These are phyloP conservation scores for Crossaster papposus DNA, from an alignment of 53 echinoderm and acorn worm genomes.

Conservation along the genomic window DNA sequence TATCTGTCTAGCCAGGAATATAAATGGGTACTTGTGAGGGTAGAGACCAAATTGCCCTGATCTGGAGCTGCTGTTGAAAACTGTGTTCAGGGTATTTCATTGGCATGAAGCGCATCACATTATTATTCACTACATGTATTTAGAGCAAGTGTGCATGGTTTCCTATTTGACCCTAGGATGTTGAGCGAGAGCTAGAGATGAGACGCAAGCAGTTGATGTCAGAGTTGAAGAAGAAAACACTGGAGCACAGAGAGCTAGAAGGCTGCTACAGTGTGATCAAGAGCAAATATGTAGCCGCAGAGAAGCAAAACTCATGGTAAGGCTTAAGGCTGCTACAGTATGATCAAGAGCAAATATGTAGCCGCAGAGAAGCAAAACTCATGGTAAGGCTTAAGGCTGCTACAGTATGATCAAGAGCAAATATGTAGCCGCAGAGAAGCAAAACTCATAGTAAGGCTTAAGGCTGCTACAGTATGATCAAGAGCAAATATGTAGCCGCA, in stretches of 20 bases:
- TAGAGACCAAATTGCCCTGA: too few relatives aligned
- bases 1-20: too few relatives aligned
- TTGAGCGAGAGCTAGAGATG: conserved; percentile 35
- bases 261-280: conserved; percentile 27
- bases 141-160: background rate
- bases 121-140: background rate
- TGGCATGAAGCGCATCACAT: background rate
- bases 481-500: conserved; percentile 52
- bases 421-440: conserved; percentile 54
- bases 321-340: background rate
- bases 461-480: background rate
- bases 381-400: conserved; percentile 29
- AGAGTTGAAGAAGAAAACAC: conserved; percentile 58
- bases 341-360: conserved; percentile 47
- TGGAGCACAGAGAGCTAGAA: conserved; percentile 66
- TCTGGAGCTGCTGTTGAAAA: too few relatives aligned
- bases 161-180: conserved; percentile 14
- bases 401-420: conserved; percentile 22
- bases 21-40: too few relatives aligned
- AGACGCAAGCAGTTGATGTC: conserved; percentile 48
- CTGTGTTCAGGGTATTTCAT: too few relatives aligned
- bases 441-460: conserved; percentile 55
- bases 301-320: conserved; percentile 64
- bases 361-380: conserved; percentile 58
- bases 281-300: conserved; percentile 56